Evolutionary conservation across 2,888 invertebrate genomes (phyloP), one percentile per base, ranked within the genome.

Genomic region (Agrotis exclamationis): DNA sequence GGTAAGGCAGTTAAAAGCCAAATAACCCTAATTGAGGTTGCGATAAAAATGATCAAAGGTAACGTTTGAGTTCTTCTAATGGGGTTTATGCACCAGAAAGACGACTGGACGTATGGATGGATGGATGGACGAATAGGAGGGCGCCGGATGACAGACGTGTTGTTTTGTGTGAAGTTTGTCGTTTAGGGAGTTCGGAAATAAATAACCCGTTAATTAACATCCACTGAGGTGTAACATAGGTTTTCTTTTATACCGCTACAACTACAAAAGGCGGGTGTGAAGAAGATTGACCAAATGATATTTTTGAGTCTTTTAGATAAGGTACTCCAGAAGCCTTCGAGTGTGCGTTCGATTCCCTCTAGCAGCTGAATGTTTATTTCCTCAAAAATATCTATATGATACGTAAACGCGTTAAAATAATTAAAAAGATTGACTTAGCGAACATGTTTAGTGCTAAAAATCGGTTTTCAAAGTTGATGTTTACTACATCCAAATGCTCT

Each of bases 31-130:
- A 85, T 85, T 81, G 73, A 63, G 70, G 76, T 71, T 74, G 74
- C 60, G 69, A 79, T 84, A 79, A 76, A 84, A 74, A 60, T 81
- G 79, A 85, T 84, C 84, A 84, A 84, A 84, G 84, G 62, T 74
- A 51, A 47, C 58, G 22, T 59, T 47, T 47, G 62, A 64, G 70
- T 20, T 28, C 54, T 57, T 16, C 39, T 59, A 53, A 56, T 22
- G 33, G 28, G 24, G 14, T 24, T 45, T 58, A 53, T 33, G 59
- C 44, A 22, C 54, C 22, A 16, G 13, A 48, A 58, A 58, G 50
- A 54, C 39, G 53, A 39, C 11, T 14, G 48, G 16, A 13, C 16
- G 16, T 24, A 20, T 16, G 4, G 58, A 53, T 5, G n/a, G 45
- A 45, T 11, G 62, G 14, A 20, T 28, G 51, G 51, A 33, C n/a